Conservation (phyloP, 2,113 vertebrate species). For the Burhinus oedicnemus region DNA sequence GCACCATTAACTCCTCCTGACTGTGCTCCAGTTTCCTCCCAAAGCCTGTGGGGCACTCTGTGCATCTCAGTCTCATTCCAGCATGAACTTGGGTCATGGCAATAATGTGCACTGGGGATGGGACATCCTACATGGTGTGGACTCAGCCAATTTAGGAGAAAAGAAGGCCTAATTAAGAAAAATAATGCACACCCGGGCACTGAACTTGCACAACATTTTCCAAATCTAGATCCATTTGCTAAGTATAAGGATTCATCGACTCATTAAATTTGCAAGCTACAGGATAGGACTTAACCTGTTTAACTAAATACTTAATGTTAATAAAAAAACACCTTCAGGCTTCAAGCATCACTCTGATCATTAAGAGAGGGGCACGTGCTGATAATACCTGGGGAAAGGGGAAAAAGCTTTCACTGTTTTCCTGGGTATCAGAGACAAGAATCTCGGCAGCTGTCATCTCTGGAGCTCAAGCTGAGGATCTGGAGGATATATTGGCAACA, state of each 20-base stretch:
- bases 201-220: conserved; percentile 31
- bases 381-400: neutral
- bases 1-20: neutral
- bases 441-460: neutral
- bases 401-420: neutral
- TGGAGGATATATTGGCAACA: neutral
- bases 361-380: neutral
- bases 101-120: neutral
- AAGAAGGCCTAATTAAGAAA: conserved; percentile 45
- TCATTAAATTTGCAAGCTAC: conserved; percentile 9
- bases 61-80: neutral
- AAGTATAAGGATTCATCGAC: conserved; percentile 15
- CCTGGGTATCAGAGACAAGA: neutral
- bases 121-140: neutral
- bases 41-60: neutral
- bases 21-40: neutral
- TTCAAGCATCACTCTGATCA: neutral
- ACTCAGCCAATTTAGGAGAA: neutral
- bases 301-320: conserved; percentile 8
- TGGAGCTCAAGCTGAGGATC: neutral
- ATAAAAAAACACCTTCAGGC: neutral
- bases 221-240: conserved; percentile 25
- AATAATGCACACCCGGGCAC: conserved; percentile 28
- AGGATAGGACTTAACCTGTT: neutral
- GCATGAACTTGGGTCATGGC: neutral